phyloP scores from a whole-genome alignment of 2,797 vertebrate species.

The Triplophysa bombifrons region DNA sequence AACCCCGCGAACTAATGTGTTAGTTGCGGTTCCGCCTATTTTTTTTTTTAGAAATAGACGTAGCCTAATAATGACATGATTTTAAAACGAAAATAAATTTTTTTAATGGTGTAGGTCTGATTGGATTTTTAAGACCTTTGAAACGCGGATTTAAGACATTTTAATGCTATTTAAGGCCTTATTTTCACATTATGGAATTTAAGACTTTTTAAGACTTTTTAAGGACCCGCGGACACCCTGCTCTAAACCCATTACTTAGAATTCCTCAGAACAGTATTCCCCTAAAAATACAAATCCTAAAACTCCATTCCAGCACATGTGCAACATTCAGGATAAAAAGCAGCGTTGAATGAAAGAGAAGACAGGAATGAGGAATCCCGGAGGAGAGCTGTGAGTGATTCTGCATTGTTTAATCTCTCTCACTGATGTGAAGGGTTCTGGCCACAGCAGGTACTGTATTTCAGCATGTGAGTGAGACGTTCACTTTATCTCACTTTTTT shows the following conservation, averaged over 20 bases:
- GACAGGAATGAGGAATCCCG: background rate
- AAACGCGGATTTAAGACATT: too few relatives aligned
- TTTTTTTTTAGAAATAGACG: too few relatives aligned
- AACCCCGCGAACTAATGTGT: too few relatives aligned
- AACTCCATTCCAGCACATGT: background rate
- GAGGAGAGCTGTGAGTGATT: background rate
- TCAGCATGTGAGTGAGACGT: background rate
- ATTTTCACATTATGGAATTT: too few relatives aligned
- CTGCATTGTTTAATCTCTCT: constrained; percentile 1
- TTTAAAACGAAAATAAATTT: too few relatives aligned
- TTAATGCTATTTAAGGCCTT: too few relatives aligned
- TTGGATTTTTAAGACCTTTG: too few relatives aligned
- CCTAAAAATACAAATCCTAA: background rate
- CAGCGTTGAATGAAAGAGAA: background rate
- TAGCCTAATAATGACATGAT: too few relatives aligned
- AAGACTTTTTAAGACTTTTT: too few relatives aligned
- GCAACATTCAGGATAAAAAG: background rate
- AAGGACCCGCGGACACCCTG: too few relatives aligned
- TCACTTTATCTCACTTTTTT: background rate
- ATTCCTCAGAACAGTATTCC: constrained; percentile 2
- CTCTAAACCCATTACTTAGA: background rate
- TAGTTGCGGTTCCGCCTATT: too few relatives aligned
- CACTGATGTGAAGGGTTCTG: background rate
- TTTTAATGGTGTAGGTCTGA: too few relatives aligned
- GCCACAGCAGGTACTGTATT: background rate